A percentile compares a stretch with the other conserved stretches of the same genome.
These are phyloP conservation scores for Amphiura filiformis DNA, from an alignment of 35 echinoderm and acorn worm genomes.

Conservation along the genomic window DNA sequence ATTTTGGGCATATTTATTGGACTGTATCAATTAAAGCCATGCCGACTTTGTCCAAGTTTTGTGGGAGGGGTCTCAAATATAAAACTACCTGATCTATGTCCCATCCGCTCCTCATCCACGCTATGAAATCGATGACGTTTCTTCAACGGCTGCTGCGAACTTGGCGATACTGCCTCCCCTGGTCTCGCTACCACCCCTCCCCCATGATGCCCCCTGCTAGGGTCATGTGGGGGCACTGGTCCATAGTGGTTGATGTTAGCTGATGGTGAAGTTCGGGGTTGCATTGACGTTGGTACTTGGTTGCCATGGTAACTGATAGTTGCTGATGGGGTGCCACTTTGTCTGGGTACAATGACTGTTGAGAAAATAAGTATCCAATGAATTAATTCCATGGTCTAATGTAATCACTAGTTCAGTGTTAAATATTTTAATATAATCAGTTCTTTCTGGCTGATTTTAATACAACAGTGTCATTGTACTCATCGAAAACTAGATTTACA, in stretches of 20 bases:
- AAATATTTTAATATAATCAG: no score
- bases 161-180: conserved; percentile 32
- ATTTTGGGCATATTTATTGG: no score
- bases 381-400: no score
- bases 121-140: conserved; percentile 84
- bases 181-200: background rate
- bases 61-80: no score
- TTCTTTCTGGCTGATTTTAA: no score
- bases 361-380: background rate
- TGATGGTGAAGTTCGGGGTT: conserved; percentile 55
- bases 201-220: conserved; percentile 3
- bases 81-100: background rate
- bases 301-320: conserved; percentile 42
- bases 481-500: no score
- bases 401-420: no score
- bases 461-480: no score
- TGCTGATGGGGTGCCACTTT: conserved; percentile 16
- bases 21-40: no score
- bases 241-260: conserved; percentile 75
- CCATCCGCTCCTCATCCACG: conserved; percentile 53
- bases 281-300: conserved; percentile 14
- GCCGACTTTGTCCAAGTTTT: no score
- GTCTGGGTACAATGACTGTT: conserved; percentile 53
- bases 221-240: conserved; percentile 24
- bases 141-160: conserved; percentile 74